Base-by-base conservation (phyloP, 2,797 vertebrate species). In the Champsocephalus gunnari region DNA sequence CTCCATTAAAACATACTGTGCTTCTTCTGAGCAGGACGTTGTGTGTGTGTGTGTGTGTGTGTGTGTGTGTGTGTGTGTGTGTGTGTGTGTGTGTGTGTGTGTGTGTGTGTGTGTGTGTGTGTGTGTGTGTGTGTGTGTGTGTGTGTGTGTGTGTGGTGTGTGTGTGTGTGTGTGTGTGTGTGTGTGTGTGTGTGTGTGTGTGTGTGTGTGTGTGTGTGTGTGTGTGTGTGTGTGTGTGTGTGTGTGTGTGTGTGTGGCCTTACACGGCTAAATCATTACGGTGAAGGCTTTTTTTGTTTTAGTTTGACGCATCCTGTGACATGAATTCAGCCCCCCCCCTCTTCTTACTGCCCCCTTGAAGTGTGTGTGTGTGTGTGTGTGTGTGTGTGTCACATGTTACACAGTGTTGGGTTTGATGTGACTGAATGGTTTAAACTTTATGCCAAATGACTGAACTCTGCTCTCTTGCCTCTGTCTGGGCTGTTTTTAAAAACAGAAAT, bases 371-470 rank as follows among this genome's bases (percentile, higher is more conserved):
- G 66, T 58, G 51, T 24, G 12, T 28, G 21, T 14, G 21, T 54
- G 57, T 21, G 41, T 51, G 43, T 66, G 51, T 65, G 54, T 54
- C 9, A 13, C 49, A 44, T 81, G 81, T 87, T 79, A 64, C 73
- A 82, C 74, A 84, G 75, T 79, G 88, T 83, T 85, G 64, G 64
- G 79, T 65, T 82, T n/a, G 72, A 72, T 55, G 76, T 73, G 91
- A 90, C 81, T 87, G 77, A 91, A 83, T 32, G 77, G 63, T 85
- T 88, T 68, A 73, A 38, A 85, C 77, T 83, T 83, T 53, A 88
- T 90, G 87, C 90, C 86, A 89, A 92, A 90, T 84, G 88, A 92
- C 89, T 90, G 80, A 90, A 89, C 79, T 80, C 66, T 73, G 44
- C 71, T 80, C 72, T 77, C 69, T 86, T 79, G 72, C 79, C 65